Evolutionary conservation across 1,140 invertebrate species (phyloP), one percentile per base, ranked within the genome.

Genomic region (Physella acuta): DNA sequence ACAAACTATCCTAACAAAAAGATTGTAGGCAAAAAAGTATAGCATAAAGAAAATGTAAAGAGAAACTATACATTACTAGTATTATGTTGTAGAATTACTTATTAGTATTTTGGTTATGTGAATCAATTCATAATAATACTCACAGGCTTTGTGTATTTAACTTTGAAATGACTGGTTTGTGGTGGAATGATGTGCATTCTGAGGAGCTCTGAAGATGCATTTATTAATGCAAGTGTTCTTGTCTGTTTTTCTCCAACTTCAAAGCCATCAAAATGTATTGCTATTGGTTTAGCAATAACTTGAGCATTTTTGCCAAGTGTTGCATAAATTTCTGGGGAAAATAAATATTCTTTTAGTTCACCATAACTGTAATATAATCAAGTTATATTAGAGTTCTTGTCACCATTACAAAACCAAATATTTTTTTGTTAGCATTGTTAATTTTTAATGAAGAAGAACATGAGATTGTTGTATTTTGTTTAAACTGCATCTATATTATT

Each of bases 151-250:
- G 75, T 80, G 66, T 85, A 85, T 69, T 83, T 81, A 20, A 85
- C 79, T 36, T 78, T 76, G 72, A 85, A 85, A 71, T 83, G 80
- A 58, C 80, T 81, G 28, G 80, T 82, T 68, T 85, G 83, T 56
- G 84, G 84, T 34, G 84, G 83, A 64, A 85, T 80, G 26, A 85
- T 79, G 68, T 85, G 82, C 76, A 84, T 80, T 53, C 81, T 70
- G 17, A 83, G 76, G 0, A 85, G 78, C 60, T 85, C 81, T 55
- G 79, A 77, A 34, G 82, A 81, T 37, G 84, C 79, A 75, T 85
- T 85, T 1, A 78, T 75, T 51, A 85, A 77, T 52, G 71, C 72
- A 2, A 85, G 70, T 14, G 59, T 55, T 64, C 77, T 75, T 8
- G 71, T 76, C 36, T 80, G 76, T 62, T 77, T 81, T 71, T 81